Base-by-base conservation (phyloP, 2,888 invertebrate genomes). In the Aleiodes testaceus region DNA sequence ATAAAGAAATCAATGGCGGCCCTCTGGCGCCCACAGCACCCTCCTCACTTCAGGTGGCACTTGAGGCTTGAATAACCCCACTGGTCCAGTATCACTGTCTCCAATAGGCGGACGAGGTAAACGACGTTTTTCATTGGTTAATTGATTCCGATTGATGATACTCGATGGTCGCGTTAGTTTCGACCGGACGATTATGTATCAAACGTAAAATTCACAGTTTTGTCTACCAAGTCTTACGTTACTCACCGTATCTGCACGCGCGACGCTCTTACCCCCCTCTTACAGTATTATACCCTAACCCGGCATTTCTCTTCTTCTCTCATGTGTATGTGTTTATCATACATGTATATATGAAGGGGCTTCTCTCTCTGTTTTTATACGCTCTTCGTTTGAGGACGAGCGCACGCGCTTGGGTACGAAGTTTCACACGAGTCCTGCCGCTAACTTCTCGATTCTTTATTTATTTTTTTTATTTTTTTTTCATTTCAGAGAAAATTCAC, bases 1-100 rank as follows among this genome's bases (percentile, higher is more conserved):
- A 80, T 80, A 81, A 61, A 71, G 67, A 78, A 79, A 81, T 81
- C 81, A 82, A 82, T 82, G 78, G 73, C 66, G 20, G 59, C 47
- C 26, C 69, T 18, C 66, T 74, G 50, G 49, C 64, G 52, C 69
- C 45, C 61, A 44, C 67, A 59, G 66, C 70, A 66, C 66, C 59
- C 65, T 49, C 9, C 3, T 36, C 36, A 30, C 30, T 16, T n/a
- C 69, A 61, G 63, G 36, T 30, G 55, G 30, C 14, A 26, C 30
- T 12, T 16, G n/a, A n/a, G 2, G 50, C 16, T 26, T n/a, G 3
- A 18, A 50, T 18, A 50, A 5, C 50, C 26, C 12, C 22, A 26
- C 36, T 9, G 36, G 36, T 9, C 26, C 53, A 53, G 26, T 22
- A 12, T 53, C 53, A 53, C 53, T 14, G 22, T 26, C 12, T 14